Evolutionary conservation across 2,113 vertebrate genomes (phyloP).

Genomic region (Anguilla rostrata): DNA sequence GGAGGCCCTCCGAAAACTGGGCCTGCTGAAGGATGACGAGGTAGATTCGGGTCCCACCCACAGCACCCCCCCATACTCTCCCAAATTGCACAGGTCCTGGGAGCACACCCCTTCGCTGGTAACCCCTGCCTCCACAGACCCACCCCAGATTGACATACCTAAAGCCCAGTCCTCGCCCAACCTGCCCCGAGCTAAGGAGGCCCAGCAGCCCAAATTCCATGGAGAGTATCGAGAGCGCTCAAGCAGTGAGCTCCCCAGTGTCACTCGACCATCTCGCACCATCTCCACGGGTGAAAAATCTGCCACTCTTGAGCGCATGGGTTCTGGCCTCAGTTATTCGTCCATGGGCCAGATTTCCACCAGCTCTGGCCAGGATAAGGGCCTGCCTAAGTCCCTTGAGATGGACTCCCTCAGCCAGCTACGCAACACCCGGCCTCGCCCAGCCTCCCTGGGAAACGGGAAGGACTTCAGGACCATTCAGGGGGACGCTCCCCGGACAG

Average conservation of each 20-base stretch:
- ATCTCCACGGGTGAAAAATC: slow-evolving; percentile 68
- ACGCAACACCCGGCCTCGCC: slow-evolving; percentile 66
- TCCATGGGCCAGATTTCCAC: slow-evolving; percentile 27
- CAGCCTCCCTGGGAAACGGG: slow-evolving; percentile 65
- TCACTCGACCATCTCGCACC: slow-evolving; percentile 20
- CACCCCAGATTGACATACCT: slow-evolving; percentile 4
- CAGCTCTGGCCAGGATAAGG: slow-evolving; percentile 46
- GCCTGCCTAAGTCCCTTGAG: slow-evolving; percentile 54
- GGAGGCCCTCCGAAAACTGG: slow-evolving; percentile 86
- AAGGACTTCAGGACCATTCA: slow-evolving; percentile 69
- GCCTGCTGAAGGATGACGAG: slow-evolving; percentile 71
- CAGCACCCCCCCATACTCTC: slow-evolving; percentile 37
- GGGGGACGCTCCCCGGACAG: slow-evolving; percentile 9
- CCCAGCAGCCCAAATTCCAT: neutral
- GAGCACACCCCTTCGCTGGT: slow-evolving; percentile 33
- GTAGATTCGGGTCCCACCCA: slow-evolving; percentile 19
- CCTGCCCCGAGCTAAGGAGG: neutral
- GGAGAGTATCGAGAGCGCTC: neutral
- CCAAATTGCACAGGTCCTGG: slow-evolving; percentile 44
- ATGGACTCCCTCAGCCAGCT: slow-evolving; percentile 50
- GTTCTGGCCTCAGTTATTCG: slow-evolving; percentile 66
- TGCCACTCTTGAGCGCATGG: slow-evolving; percentile 75
- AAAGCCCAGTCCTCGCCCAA: neutral
- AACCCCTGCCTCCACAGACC: slow-evolving; percentile 42
- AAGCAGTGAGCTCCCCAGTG: neutral